A percentile compares a stretch with the other conserved stretches of the same genome.
Evolutionary conservation across 2,113 vertebrate genomes (phyloP).

Genomic region (Salvator merianae): DNA sequence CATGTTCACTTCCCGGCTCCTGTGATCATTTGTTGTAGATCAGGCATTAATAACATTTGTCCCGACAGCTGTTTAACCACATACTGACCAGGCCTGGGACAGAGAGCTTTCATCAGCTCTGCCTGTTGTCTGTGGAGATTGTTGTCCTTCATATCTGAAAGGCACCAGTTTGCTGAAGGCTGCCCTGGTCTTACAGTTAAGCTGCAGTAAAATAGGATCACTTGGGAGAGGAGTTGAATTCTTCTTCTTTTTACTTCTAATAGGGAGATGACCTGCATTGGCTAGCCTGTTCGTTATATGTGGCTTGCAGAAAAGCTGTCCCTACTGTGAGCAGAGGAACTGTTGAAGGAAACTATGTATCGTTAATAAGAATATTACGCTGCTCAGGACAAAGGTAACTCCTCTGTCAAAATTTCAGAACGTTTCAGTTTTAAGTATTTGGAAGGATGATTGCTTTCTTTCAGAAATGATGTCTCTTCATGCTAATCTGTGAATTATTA

Average conservation of each 20-base stretch:
- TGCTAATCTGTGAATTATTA: background rate
- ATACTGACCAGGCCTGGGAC: no score
- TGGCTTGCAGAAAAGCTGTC: slow-evolving; percentile 89
- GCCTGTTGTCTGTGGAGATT: no score
- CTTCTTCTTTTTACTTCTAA: slow-evolving; percentile 46
- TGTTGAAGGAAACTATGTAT: slow-evolving; percentile 91
- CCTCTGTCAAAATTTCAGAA: background rate
- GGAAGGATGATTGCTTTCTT: no score
- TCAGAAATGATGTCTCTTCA: background rate
- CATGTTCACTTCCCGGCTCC: no score
- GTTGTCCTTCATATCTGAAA: no score
- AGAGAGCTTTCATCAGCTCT: no score
- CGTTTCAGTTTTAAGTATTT: background rate
- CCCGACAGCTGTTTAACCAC: no score
- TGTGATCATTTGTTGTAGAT: no score
- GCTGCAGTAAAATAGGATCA: no score
- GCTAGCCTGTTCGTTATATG: slow-evolving; percentile 92
- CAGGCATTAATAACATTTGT: no score
- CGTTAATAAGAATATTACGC: slow-evolving; percentile 88
- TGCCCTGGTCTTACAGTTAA: no score
- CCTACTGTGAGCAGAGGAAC: slow-evolving; percentile 90
- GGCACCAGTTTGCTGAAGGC: no score
- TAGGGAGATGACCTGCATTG: slow-evolving; percentile 94
- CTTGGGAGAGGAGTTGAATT: background rate
- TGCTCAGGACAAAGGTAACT: slow-evolving; percentile 90